Base-by-base conservation (phyloP, 2,888 invertebrate genomes). In the Malacosoma neustria region DNA sequence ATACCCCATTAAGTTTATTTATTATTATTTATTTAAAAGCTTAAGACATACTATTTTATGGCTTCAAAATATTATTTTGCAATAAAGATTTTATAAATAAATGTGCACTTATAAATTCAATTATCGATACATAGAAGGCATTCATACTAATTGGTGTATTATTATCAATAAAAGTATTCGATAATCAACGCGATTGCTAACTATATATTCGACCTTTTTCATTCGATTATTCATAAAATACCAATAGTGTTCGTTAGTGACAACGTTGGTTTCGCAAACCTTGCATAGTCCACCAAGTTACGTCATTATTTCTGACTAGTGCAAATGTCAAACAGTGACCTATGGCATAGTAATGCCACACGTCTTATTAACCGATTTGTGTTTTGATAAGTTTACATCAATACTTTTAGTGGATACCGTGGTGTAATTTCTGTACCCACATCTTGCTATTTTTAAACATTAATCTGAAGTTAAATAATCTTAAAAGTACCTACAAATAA, bases 261-360 rank as follows among this genome's bases (percentile, higher is more conserved):
- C 72, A 70, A 67, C 59, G 64, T 36, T 49, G 49, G 55, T 77
- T 76, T 72, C 62, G 69, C 58, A 73, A 75, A 45, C 44, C 44
- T 56, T 45, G 52, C 54, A 42, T 42, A 49, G 53, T 48, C 51
- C 43, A 40, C 40, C 32, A 29, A n/a, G 49, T 76, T 74, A 72
- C 66, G 53, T 73, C 71, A 79, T 64, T 58, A 53, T 60, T 63
- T 62, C 56, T 59, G 55, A 22, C 57, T 51, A 43, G 56, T 59
- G 63, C 58, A 80, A 85, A 84, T 82, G 81, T 70, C 80, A 81
- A 74, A 80, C 70, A 68, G 67, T 82, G 79, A 84, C 82, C 81
- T 63, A 61, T 69, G 74, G 69, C 71, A 67, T 46, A 61, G 41
- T 51, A 54, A 58, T 51, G 65, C 70, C 64, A 75, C 75, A 66